A percentile compares a stretch with the other conserved stretches of the same genome.
Conservation (phyloP, 2,113 vertebrate genomes). For the Sminthopsis crassicaudata region DNA sequence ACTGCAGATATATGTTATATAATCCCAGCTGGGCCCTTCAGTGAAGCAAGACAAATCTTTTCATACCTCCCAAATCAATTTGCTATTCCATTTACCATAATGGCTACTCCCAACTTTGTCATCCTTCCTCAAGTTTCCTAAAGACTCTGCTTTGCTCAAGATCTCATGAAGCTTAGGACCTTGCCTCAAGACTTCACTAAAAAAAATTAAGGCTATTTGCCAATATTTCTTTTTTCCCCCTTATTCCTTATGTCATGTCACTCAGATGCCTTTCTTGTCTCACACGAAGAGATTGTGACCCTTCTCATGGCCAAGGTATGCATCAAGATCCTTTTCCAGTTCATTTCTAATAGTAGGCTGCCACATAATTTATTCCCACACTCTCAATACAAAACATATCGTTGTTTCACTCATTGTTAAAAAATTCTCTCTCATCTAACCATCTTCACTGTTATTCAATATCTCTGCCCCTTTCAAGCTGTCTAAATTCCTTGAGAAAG, state of each 20-base stretch:
- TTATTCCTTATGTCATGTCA: too few species aligned
- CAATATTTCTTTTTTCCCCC: too few species aligned
- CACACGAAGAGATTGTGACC: too few species aligned
- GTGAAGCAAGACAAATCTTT: neutral
- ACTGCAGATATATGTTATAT: neutral
- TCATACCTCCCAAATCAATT: neutral
- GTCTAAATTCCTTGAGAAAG: too few species aligned
- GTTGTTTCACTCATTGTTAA: neutral
- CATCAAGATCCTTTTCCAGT: too few species aligned
- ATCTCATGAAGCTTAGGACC: neutral
- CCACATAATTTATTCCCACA: neutral
- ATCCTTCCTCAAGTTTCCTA: neutral
- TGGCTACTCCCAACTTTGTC: neutral
- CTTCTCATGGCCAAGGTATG: too few species aligned
- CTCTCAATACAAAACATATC: neutral
- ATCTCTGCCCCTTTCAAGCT: too few species aligned
- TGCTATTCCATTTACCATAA: neutral
- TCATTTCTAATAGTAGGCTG: too few species aligned
- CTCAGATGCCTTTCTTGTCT: too few species aligned
- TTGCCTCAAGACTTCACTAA: neutral
- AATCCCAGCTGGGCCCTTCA: neutral
- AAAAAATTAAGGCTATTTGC: neutral
- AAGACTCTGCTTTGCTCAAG: neutral
- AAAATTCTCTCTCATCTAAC: too few species aligned
- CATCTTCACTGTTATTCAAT: too few species aligned